Conservation (phyloP, 1,140 invertebrate genomes). For the Parasteatoda tepidariorum region DNA sequence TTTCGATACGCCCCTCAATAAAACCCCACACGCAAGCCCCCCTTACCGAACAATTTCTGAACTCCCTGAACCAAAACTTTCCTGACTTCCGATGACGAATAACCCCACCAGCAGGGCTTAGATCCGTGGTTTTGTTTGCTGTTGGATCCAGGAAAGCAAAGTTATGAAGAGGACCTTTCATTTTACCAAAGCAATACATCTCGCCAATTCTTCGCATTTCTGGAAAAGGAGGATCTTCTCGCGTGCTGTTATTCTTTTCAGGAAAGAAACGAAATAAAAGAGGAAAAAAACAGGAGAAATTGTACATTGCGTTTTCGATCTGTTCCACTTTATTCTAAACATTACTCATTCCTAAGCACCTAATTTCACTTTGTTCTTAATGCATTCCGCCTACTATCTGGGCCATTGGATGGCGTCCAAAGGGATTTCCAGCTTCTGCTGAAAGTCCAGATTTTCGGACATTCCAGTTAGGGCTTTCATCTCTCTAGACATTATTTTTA, state of each 20-base stretch:
- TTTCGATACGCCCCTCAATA: too few relatives aligned
- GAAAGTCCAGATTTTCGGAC: not conserved
- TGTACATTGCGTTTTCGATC: slow-evolving; percentile 3
- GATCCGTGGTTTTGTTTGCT: not conserved
- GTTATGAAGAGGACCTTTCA: not conserved
- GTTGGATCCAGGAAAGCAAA: not conserved
- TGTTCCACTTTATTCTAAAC: slow-evolving; percentile 9
- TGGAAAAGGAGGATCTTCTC: not conserved
- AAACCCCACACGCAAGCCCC: too few relatives aligned
- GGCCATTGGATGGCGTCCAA: slow-evolving; percentile 2
- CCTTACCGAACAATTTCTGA: too few relatives aligned
- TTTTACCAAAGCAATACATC: not conserved
- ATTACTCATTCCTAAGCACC: slow-evolving; percentile 8
- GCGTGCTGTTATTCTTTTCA: not conserved
- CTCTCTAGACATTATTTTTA: not conserved
- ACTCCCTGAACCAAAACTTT: too few relatives aligned
- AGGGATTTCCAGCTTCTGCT: not conserved
- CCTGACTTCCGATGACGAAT: not conserved
- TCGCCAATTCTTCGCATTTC: not conserved
- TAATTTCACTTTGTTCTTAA: slow-evolving; percentile 28
- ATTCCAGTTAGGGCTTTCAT: not conserved
- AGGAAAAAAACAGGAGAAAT: not conserved
- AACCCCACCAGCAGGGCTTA: not conserved
- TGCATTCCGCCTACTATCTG: slow-evolving; percentile 1
- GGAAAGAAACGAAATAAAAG: too few relatives aligned